Percentiles rank a stretch among this genome's conserved stretches.
phyloP scores from a whole-genome alignment of 2,113 vertebrate genomes.

The Solenodon paradoxus region DNA sequence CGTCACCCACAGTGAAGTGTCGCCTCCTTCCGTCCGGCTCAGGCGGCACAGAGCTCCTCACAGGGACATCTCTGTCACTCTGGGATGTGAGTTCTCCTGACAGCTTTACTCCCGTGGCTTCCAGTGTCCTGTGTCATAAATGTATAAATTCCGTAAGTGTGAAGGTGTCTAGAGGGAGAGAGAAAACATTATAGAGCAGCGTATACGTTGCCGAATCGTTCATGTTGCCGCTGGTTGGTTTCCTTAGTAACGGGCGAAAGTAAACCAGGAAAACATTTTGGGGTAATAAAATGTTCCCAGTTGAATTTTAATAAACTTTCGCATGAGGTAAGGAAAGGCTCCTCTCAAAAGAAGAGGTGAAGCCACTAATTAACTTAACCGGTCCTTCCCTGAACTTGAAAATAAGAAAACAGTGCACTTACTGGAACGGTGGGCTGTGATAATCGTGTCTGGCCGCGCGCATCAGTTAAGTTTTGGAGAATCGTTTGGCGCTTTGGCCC shows the following conservation, averaged over 20 bases:
- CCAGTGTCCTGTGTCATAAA: constrained; percentile 49
- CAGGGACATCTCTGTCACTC: constrained; percentile 14
- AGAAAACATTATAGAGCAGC: background rate
- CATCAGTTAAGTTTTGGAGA: constrained; percentile 56
- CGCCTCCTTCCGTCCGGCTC: background rate
- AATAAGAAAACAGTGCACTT: constrained; percentile 1
- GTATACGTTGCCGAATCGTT: constrained; percentile 45
- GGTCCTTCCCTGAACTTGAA: constrained; percentile 34
- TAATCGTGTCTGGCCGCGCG: background rate
- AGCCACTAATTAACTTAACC: constrained; percentile 51
- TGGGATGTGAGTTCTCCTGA: background rate
- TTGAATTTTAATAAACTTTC: constrained; percentile 71
- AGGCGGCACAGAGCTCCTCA: background rate
- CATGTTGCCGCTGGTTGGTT: constrained; percentile 64
- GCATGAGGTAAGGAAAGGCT: constrained; percentile 53
- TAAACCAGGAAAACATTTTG: constrained; percentile 68
- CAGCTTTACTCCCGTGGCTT: background rate
- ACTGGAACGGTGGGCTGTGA: background rate
- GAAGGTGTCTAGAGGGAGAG: constrained; percentile 65
- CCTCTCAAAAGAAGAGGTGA: constrained; percentile 67
- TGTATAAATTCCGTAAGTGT: constrained; percentile 52
- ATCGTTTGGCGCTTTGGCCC: background rate
- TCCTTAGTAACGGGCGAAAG: constrained; percentile 68
- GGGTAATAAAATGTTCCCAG: constrained; percentile 69
- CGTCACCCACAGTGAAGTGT: too few relatives aligned